Evolutionary conservation across 2,797 vertebrate genomes (phyloP).

Genomic region (Manis pentadactyla): DNA sequence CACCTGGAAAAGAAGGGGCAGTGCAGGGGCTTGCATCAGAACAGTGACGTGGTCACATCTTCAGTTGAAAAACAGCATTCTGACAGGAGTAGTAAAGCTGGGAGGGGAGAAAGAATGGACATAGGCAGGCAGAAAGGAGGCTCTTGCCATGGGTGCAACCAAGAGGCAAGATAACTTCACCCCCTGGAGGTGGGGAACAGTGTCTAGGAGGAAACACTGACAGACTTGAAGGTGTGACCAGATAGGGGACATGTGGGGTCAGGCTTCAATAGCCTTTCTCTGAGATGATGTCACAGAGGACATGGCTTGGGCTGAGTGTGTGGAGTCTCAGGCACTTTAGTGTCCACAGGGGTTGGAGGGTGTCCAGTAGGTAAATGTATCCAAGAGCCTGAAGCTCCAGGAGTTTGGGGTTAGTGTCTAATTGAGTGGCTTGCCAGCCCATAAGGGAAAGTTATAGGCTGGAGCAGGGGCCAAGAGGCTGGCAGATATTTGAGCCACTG

Average conservation of each 20-base stretch:
- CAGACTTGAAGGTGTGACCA: fast-evolving
- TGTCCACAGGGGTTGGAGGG: neutral
- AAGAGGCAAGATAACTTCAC: neutral
- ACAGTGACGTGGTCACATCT: neutral
- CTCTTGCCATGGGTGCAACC: neutral
- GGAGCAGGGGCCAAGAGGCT: neutral
- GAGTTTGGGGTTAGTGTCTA: neutral
- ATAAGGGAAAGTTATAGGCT: neutral
- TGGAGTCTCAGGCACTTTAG: neutral
- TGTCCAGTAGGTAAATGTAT: neutral
- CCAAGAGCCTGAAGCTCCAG: neutral
- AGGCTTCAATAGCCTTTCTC: neutral
- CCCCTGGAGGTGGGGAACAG: neutral
- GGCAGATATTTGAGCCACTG: neutral
- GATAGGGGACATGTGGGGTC: fast-evolving
- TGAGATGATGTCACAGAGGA: neutral
- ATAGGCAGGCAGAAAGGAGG: neutral
- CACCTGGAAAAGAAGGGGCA: neutral
- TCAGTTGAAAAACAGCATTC: neutral
- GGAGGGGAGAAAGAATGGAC: neutral
- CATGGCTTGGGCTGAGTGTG: fast-evolving
- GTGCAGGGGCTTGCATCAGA: neutral
- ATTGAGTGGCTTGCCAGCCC: neutral
- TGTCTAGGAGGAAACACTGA: neutral
- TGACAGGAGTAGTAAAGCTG: neutral